Evolutionary conservation across 2,888 invertebrate genomes (phyloP).

Genomic region (Tetramorium bicarinatum): DNA sequence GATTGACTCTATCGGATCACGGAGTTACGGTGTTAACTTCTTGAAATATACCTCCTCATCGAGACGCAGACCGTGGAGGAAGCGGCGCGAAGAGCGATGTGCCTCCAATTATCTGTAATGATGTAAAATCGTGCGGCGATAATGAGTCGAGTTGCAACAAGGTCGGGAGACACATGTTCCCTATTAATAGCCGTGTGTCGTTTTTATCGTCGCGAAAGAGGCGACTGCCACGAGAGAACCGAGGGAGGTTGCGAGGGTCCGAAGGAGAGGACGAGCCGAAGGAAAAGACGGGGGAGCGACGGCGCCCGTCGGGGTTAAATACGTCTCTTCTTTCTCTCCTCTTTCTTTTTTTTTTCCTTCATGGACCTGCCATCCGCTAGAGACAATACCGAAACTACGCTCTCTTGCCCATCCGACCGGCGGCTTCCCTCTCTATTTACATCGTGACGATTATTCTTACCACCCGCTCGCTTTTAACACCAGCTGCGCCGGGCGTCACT

Average conservation of each 20-base stretch:
- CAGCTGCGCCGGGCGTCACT: constrained; percentile 50
- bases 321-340: constrained; percentile 47
- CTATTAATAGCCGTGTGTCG: constrained; percentile 79
- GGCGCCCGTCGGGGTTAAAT: constrained; percentile 78
- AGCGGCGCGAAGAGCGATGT: constrained; percentile 33
- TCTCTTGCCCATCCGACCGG: constrained; percentile 5
- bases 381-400: constrained; percentile 77
- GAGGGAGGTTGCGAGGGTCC: not conserved
- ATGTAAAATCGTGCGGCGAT: constrained; percentile 82
- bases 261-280: constrained; percentile 23
- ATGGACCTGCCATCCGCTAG: constrained; percentile 59
- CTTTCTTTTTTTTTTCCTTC: constrained; percentile 71
- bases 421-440: constrained; percentile 55
- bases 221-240: constrained; percentile 39
- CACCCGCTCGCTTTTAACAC: constrained; percentile 65
- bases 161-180: constrained; percentile 77
- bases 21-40: constrained; percentile 25
- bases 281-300: constrained; percentile 54
- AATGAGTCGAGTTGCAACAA: constrained; percentile 73
- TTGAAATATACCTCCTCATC: constrained; percentile 8
- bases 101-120: constrained; percentile 81
- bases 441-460: constrained; percentile 66
- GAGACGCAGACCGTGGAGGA: not conserved
- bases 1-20: constrained; percentile 1
- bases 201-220: constrained; percentile 72